A percentile compares a stretch with the other conserved stretches of the same genome.
Evolutionary conservation across 2,797 vertebrate species (phyloP).

Genomic region (Eupleurogrammus muticus): DNA sequence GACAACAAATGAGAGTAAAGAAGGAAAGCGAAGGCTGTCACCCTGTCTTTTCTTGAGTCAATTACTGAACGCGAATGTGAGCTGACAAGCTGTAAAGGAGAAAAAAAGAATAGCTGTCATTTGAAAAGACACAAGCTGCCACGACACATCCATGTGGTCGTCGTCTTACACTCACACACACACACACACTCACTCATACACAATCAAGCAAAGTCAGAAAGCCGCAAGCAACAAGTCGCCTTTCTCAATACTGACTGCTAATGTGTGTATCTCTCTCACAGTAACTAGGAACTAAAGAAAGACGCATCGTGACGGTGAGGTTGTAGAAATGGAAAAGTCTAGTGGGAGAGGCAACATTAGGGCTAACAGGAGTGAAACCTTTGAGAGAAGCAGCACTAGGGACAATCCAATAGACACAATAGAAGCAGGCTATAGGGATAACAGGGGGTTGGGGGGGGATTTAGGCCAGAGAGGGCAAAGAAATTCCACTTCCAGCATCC

Average conservation of each 20-base stretch:
- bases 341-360: conserved; percentile 17
- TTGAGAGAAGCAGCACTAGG: conserved; percentile 8
- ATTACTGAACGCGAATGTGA: conserved; percentile 19
- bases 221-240: not conserved
- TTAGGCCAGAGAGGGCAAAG: conserved; percentile 8
- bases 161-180: not conserved
- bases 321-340: conserved; percentile 41
- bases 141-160: not conserved
- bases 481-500: conserved; percentile 16
- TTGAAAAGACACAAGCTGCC: conserved; percentile 16
- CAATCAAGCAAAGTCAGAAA: not conserved
- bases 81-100: conserved; percentile 19
- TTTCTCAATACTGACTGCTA: conserved; percentile 1
- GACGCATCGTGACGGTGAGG: conserved; percentile 27
- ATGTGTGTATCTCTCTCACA: conserved; percentile 10
- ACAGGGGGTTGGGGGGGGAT: conserved; percentile 8
- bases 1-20: conserved; percentile 5
- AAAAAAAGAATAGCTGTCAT: conserved; percentile 12
- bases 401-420: conserved; percentile 17
- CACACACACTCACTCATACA: not conserved
- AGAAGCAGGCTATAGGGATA: not conserved
- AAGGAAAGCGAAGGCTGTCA: conserved; percentile 10
- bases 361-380: conserved; percentile 22
- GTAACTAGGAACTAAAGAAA: conserved; percentile 21
- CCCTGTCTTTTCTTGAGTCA: conserved; percentile 21